Conservation (phyloP, 2,888 invertebrate species). For the Machimus rusticus region DNA sequence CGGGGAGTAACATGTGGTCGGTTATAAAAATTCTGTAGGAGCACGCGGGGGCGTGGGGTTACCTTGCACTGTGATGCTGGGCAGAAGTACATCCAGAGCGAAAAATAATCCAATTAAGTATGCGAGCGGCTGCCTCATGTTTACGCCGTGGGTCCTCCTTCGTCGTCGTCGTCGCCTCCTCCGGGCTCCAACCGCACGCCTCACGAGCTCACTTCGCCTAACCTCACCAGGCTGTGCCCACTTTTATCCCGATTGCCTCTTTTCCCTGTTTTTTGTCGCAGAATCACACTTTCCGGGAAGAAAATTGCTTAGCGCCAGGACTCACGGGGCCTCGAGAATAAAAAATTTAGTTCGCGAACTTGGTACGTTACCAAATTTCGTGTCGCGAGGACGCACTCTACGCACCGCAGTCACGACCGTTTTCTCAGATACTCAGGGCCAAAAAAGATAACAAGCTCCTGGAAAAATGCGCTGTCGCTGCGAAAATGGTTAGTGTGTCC, state of each 20-base stretch:
- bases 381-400: neutral
- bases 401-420: neutral
- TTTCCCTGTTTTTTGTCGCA: neutral
- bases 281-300: neutral
- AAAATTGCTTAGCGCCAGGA: neutral
- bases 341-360: neutral
- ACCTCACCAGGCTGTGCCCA: neutral
- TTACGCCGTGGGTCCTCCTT: neutral
- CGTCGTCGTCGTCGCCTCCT: neutral
- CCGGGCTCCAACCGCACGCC: neutral
- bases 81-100: constrained; percentile 6
- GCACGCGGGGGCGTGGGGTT: neutral
- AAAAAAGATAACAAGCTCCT: neutral
- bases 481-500: neutral
- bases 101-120: constrained; percentile 35
- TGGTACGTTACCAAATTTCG: neutral
- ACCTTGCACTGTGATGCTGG: constrained; percentile 25
- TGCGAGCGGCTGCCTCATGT: constrained; percentile 10
- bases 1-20: constrained; percentile 6
- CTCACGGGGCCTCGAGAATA: neutral
- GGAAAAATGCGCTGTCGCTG: neutral
- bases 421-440: neutral
- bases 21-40: neutral
- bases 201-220: neutral
- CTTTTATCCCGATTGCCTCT: neutral